Percentiles rank a stretch among this genome's conserved stretches.
phyloP scores from a whole-genome alignment of 2,888 invertebrate genomes.

The Hirtodrosophila cameraria region DNA sequence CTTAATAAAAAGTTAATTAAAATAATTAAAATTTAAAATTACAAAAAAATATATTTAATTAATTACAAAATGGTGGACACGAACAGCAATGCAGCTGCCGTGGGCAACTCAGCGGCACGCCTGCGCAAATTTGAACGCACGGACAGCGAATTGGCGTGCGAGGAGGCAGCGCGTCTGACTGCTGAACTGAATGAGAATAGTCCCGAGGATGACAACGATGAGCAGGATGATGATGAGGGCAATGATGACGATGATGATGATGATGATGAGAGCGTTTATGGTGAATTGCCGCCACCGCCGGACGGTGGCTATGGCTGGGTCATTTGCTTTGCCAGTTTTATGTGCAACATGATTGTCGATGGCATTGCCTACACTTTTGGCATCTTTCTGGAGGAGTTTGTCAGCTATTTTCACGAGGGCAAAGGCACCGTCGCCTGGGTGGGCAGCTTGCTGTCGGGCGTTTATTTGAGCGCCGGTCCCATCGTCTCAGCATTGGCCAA shows the following conservation, averaged over 20 bases:
- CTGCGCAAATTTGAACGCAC: slow-evolving; percentile 86
- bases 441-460: slow-evolving; percentile 96
- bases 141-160: slow-evolving; percentile 94
- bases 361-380: slow-evolving; percentile 99
- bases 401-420: slow-evolving; percentile 92
- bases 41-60: slow-evolving; percentile 15
- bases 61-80: slow-evolving; percentile 72
- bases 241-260: slow-evolving; percentile 87
- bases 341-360: slow-evolving; percentile 99
- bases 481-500: slow-evolving; percentile 97
- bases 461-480: slow-evolving; percentile 98
- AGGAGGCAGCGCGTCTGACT: slow-evolving; percentile 92
- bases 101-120: slow-evolving; percentile 78
- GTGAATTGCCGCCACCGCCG: slow-evolving; percentile 93
- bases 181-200: slow-evolving; percentile 87
- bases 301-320: slow-evolving; percentile 97
- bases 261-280: slow-evolving; percentile 88
- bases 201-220: slow-evolving; percentile 64
- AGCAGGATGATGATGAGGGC: slow-evolving; percentile 67
- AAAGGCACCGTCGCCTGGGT: slow-evolving; percentile 96
- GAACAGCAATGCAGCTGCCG: slow-evolving; percentile 53
- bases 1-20: slow-evolving; percentile 27
- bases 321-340: slow-evolving; percentile 97
- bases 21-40: slow-evolving; percentile 28
- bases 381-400: slow-evolving; percentile 93